Conservation (phyloP, 2,113 vertebrate species). For the Lampris megalopsis region DNA sequence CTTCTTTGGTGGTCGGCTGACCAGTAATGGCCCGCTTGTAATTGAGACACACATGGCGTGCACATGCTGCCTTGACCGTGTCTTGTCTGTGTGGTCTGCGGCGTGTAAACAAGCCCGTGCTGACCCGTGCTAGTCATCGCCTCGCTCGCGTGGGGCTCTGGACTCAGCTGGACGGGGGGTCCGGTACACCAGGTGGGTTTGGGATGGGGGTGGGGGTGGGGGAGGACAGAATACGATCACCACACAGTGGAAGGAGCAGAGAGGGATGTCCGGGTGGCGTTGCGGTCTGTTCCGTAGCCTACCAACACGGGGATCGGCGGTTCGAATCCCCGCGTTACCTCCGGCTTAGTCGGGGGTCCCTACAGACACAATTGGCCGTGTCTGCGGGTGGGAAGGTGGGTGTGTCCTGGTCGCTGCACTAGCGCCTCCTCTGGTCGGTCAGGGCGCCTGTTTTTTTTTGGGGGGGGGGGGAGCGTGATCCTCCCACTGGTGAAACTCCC, state of each 20-base stretch:
- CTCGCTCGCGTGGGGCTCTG: constrained; percentile 56
- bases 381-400: too few relatives aligned
- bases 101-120: constrained; percentile 75
- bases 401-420: too few relatives aligned
- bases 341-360: too few relatives aligned
- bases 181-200: constrained; percentile 37
- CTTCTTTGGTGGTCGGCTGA: constrained; percentile 40
- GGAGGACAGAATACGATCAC: constrained; percentile 12
- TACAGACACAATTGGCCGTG: too few relatives aligned
- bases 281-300: neutral
- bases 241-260: constrained; percentile 52
- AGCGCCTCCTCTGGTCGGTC: too few relatives aligned
- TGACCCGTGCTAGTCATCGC: constrained; percentile 74
- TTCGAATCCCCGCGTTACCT: too few relatives aligned
- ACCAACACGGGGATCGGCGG: too few relatives aligned
- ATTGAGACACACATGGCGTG: constrained; percentile 77
- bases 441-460: too few relatives aligned
- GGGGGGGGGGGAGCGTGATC: too few relatives aligned
- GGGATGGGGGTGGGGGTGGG: constrained; percentile 17
- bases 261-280: constrained; percentile 6
- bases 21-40: constrained; percentile 53
- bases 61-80: constrained; percentile 68
- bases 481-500: too few relatives aligned
- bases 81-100: constrained; percentile 78
- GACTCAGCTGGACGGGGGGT: constrained; percentile 42